These are phyloP conservation scores for Thomomys bottae DNA, from an alignment of 2,113 vertebrate species.

Conservation along the genomic window DNA sequence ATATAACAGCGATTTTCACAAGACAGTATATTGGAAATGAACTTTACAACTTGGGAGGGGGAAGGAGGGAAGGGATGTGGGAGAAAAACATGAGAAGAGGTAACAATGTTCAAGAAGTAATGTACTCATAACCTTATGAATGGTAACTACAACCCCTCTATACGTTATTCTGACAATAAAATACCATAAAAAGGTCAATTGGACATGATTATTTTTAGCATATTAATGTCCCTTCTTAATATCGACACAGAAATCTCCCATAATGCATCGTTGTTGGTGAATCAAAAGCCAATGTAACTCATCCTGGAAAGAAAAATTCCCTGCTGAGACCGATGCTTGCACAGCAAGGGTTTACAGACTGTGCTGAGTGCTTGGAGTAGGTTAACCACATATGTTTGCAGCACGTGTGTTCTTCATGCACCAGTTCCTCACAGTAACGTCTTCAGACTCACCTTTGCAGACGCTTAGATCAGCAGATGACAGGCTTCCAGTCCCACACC, in stretches of 20 bases:
- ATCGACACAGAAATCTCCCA: slow-evolving; percentile 34
- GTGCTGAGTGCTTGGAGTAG: neutral
- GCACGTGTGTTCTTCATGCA: neutral
- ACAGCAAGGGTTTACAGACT: neutral
- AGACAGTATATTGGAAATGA: too few species aligned
- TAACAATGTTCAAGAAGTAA: too few species aligned
- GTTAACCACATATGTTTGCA: neutral
- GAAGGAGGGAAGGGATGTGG: too few species aligned
- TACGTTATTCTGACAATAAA: too few species aligned
- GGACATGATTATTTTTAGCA: slow-evolving; percentile 35
- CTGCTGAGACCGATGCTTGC: neutral
- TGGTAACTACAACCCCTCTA: too few species aligned
- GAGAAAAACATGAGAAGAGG: too few species aligned
- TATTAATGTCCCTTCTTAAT: slow-evolving; percentile 35
- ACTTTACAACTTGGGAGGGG: too few species aligned
- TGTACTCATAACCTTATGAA: too few species aligned
- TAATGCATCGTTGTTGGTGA: slow-evolving; percentile 25
- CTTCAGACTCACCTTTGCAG: neutral
- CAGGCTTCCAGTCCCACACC: neutral
- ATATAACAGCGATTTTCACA: too few species aligned
- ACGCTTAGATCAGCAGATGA: neutral
- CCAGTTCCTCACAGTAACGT: neutral
- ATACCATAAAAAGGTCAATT: slow-evolving; percentile 40
- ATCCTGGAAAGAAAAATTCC: slow-evolving; percentile 3
- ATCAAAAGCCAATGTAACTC: neutral